Percentiles rank a stretch among this genome's conserved stretches.
phyloP scores from a whole-genome alignment of 2,888 invertebrate genomes.

The Melipona bicolor region DNA sequence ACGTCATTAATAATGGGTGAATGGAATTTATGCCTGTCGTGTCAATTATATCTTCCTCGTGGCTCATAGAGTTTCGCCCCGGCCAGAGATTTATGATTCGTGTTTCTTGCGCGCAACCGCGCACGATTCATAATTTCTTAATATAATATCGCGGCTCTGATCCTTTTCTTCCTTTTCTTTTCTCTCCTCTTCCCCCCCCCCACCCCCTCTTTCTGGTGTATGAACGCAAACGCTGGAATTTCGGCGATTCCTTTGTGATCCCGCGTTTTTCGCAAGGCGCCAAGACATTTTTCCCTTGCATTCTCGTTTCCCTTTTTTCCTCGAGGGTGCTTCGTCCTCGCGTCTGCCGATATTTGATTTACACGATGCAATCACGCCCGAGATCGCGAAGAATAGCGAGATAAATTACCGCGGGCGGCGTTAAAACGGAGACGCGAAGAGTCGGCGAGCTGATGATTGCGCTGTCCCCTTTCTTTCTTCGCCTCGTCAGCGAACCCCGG shows the following conservation, averaged over 20 bases:
- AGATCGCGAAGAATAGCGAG: conserved; percentile 9
- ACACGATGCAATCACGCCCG: conserved; percentile 21
- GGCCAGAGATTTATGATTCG: conserved; percentile 51
- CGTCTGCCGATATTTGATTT: conserved; percentile 27
- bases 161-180: background rate
- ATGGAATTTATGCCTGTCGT: conserved; percentile 61
- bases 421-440: conserved; percentile 14
- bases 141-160: conserved; percentile 26
- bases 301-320: too few relatives aligned
- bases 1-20: conserved; percentile 62
- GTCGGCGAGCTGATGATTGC: background rate
- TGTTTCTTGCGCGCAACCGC: conserved; percentile 44
- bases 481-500: conserved; percentile 30
- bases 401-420: conserved; percentile 29
- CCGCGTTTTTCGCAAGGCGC: background rate
- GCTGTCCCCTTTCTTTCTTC: conserved; percentile 6
- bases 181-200: too few relatives aligned
- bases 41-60: conserved; percentile 64
- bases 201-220: too few relatives aligned
- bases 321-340: background rate
- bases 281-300: background rate
- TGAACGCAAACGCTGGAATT: background rate
- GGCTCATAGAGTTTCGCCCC: conserved; percentile 57
- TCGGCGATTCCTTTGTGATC: background rate
- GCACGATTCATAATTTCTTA: conserved; percentile 48